Base-by-base conservation (phyloP, 2,113 vertebrate genomes). In the Puntigrus tetrazona region DNA sequence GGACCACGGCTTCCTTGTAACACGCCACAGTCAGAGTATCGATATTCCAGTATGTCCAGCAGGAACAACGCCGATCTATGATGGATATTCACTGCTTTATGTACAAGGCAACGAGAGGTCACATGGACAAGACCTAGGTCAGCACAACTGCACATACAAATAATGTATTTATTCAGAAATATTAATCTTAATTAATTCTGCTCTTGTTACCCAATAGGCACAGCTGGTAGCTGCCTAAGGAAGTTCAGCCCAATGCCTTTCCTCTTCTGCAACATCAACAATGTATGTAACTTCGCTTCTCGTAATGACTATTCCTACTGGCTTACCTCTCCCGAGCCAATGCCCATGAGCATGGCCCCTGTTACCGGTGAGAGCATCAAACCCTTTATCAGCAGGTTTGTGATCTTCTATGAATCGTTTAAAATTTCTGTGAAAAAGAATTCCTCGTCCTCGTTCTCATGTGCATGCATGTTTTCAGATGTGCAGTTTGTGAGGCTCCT, bases 241-340 rank as follows among this genome's bases (percentile, higher is more conserved):
- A 98, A 99, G 93, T 99, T 99, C 91, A 99, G 98, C 89, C 97
- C 98, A 1, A 99, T 99, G 98, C 98, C 98, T 27, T 99, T 99
- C 94, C 94, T 99, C 7, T 99, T 99, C 93, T 99, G 98, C 85
- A 97, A 99, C 89, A 98, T 99, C 93, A 99, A 99, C 92, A 99
- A 99, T 0, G 98, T 99, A 20, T 99, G 98, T 92, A 99, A 99
- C 94, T 99, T 98, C 69, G 98, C 98, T 5, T 98, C 98, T 43
- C 96, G 98, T 25, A 99, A 99, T 16, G 97, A 99, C 89, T 99
- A 99, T 90, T 99, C 98, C 76, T 99, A 98, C 79, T 99, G 98
- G 98, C 92, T 99, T 80, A 98, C 98, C n/a, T 97, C 98, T 0
- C 98, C 97, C 0, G 97, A 98, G 89, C 97, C 98, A 74, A 99